Evolutionary conservation across 2,797 vertebrate species (phyloP), one percentile per base, ranked within the genome.

Genomic region (Yasuhikotakia modesta): DNA sequence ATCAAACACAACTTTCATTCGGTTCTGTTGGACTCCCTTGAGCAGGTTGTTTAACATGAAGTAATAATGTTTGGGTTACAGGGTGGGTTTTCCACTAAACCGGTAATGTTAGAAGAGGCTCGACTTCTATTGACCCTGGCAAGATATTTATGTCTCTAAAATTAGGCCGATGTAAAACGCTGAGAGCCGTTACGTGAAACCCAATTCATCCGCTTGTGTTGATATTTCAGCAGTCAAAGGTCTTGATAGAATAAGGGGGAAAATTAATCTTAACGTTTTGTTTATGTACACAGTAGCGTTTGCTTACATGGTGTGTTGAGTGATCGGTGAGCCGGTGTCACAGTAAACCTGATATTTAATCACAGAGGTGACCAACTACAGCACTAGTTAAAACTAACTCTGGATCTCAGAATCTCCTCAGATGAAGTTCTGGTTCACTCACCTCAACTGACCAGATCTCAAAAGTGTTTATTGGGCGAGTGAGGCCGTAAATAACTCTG

Each of bases 401-500:
- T 2, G n/a, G 13, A 67, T 21, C 63, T 7, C n/a, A n/a, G n/a
- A n/a, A n/a, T n/a, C n/a, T n/a, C n/a, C n/a, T n/a, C n/a, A n/a
- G n/a, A n/a, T n/a, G n/a, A n/a, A n/a, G n/a, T n/a, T n/a, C 11
- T 14, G 57, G 57, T 60, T 55, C 39, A 87, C 87, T 43, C 80
- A 97, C 96, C 95, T 98, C 95, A 24, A 97, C 86, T 45, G 86
- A 80, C 79, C 97, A 86, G 81, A 90, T 92, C 35, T 98, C 94
- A 90, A 97, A 98, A 2, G 92, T 95, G 68, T 93, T 94, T 85
- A 97, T 93, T n/a, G 95, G 93, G 83, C 92, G 92, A 39, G 95
- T 96, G 79, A 98, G 89, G 50, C 96, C 96, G 46, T 94, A 98
- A 0, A 95, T 52, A 86, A 98, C 93, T 89, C 94, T 95, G 19